Evolutionary conservation across 30 jellyfish, hydroid and myxozoan species (phyloP).

Genomic region (Sanderia malayensis): DNA sequence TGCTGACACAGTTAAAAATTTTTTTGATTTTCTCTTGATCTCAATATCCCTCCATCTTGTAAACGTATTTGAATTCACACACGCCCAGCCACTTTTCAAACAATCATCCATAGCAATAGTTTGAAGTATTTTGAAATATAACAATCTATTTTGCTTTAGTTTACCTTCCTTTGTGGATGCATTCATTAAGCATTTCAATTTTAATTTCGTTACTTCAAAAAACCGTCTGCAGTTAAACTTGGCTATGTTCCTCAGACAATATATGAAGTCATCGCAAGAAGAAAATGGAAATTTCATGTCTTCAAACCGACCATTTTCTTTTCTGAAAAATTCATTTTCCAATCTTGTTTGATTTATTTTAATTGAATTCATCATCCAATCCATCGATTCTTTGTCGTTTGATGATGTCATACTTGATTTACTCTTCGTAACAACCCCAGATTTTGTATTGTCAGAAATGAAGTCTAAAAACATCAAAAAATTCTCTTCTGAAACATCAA

Average conservation of each 20-base stretch:
- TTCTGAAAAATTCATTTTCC: not conserved
- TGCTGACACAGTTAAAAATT: not conserved
- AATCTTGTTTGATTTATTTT: not conserved
- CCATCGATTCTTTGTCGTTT: not conserved
- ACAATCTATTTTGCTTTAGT: not conserved
- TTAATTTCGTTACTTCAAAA: not conserved
- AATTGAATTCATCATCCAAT: not conserved
- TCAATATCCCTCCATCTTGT: constrained; percentile 48
- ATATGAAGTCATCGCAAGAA: not conserved
- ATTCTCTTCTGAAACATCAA: constrained; percentile 3
- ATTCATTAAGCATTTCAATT: not conserved
- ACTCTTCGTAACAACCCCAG: not conserved
- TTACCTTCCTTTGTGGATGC: not conserved
- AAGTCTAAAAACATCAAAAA: constrained; percentile 12
- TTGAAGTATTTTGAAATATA: constrained; percentile 5
- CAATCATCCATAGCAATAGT: constrained; percentile 33
- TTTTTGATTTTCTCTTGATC: not conserved
- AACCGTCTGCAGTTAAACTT: not conserved
- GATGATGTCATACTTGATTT: not conserved
- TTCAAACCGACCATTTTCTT: not conserved
- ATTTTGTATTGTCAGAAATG: not conserved
- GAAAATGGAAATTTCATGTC: not conserved
- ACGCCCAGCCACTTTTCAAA: constrained; percentile 49
- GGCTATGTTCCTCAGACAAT: not conserved
- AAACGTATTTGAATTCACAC: constrained; percentile 37